Evolutionary conservation across 2,113 vertebrate genomes (phyloP).

Genomic region (Dipodomys merriami): DNA sequence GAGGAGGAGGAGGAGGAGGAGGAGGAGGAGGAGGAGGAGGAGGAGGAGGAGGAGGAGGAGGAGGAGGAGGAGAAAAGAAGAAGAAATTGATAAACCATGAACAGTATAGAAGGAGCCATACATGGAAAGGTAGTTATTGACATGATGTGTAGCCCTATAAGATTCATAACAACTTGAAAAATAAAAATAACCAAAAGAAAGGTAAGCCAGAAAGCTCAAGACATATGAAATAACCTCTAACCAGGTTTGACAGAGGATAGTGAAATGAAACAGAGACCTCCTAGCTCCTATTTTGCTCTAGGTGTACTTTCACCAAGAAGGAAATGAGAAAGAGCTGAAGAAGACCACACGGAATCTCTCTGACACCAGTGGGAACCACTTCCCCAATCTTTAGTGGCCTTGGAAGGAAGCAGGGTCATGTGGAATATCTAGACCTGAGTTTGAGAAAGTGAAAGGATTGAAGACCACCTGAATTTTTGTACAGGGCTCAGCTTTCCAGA

Average conservation of each 20-base stretch:
- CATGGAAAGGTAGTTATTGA: no score
- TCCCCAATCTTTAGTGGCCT: rapidly evolving
- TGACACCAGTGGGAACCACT: rapidly evolving
- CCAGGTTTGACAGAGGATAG: no score
- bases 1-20: no score
- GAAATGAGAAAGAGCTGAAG: neutral
- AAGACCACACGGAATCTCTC: rapidly evolving
- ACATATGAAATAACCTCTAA: no score
- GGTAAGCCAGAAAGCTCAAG: no score
- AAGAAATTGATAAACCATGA: neutral
- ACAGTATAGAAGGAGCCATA: neutral
- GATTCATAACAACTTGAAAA: neutral
- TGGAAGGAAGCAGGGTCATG: neutral
- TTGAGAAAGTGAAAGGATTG: neutral
- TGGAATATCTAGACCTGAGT: neutral
- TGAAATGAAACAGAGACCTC: no score
- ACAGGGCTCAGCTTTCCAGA: neutral
- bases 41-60: no score
- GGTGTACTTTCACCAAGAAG: neutral
- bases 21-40: no score
- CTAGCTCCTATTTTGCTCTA: no score
- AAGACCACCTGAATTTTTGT: neutral
- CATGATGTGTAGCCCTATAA: rapidly evolving
- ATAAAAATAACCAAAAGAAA: no score
- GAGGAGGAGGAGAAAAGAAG: neutral